Evolutionary conservation across 2,797 vertebrate genomes (phyloP), one percentile per base, ranked within the genome.

Genomic region (Chelon labrosus): DNA sequence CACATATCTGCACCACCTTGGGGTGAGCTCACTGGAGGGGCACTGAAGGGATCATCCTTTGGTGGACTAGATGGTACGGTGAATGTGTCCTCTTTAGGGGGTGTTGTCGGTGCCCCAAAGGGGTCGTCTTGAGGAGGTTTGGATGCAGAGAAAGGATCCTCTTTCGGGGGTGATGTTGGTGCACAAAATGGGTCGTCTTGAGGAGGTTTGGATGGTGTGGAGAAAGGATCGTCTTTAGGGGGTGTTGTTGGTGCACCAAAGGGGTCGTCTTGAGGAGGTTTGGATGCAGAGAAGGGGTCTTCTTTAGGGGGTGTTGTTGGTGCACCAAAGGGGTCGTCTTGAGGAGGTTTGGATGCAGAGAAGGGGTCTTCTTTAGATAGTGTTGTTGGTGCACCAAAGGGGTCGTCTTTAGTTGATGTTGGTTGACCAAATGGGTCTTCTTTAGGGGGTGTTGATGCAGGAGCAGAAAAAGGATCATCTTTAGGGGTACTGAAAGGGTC

Each of bases 1-100:
- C 97, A 98, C 0, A 94, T 92, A 62, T 96, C 95, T 70, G 70
- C 38, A 31, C 63, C 65, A 7, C n/a, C 73, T 49, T 81, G 61
- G 11, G 88, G 76, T 0, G 76, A 76, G 22, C 27, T 85, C 49
- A 65, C 20, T 1, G 11, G 47, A 53, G 83, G 76, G 14, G 65
- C 53, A 56, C 2, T 72, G 51, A 91, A 91, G 12, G 89, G 82
- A 62, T 83, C 53, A 7, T 73, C 75, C 57, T 71, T 71, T 19
- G 82, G 53, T 47, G 69, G 60, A 38, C 57, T 82, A 7, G 72
- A 38, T 25, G 68, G 60, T 10, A 7, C 72, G 51, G 54, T 12
- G 9, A 80, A 85, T 10, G 80, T 78, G 46, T 82, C 61, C 10
- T 68, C 66, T 74, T 74, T 74, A 20, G 73, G 68, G 3, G 55